A percentile compares a stretch with the other conserved stretches of the same genome.
phyloP scores from a whole-genome alignment of 2,113 vertebrate genomes.

The Cavia porcellus region DNA sequence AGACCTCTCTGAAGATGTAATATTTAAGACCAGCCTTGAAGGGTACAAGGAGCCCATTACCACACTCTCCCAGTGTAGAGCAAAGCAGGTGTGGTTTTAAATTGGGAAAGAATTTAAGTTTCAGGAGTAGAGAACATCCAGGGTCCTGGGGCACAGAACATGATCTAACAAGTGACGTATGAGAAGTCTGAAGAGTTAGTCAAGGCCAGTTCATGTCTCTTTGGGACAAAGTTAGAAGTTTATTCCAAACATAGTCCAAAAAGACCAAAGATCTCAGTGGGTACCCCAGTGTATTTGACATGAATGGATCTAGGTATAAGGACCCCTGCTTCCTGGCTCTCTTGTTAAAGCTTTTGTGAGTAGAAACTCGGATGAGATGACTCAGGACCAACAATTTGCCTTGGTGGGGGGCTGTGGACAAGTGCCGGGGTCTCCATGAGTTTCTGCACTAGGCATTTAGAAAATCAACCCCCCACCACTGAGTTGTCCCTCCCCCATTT shows the following conservation, averaged over 20 bases:
- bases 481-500: too few relatives aligned
- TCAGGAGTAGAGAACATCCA: not conserved
- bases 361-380: not conserved
- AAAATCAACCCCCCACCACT: too few relatives aligned
- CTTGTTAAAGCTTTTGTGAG: not conserved
- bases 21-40: not conserved
- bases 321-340: not conserved
- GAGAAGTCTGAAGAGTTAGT: not conserved
- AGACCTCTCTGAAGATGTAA: not conserved
- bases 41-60: not conserved
- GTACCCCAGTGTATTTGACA: not conserved
- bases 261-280: not conserved
- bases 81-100: not conserved
- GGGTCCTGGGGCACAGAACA: not conserved
- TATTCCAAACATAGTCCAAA: not conserved
- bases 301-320: not conserved
- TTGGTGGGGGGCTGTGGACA: not conserved
- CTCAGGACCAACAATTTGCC: not conserved
- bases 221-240: not conserved
- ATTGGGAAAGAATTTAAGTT: not conserved
- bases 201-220: not conserved
- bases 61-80: not conserved
- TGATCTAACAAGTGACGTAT: not conserved
- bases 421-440: not conserved
- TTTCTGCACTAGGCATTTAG: too few relatives aligned